A percentile compares a stretch with the other conserved stretches of the same genome.
phyloP scores from a whole-genome alignment of 2,113 vertebrate species.

The Motacilla tschutschensis region DNA sequence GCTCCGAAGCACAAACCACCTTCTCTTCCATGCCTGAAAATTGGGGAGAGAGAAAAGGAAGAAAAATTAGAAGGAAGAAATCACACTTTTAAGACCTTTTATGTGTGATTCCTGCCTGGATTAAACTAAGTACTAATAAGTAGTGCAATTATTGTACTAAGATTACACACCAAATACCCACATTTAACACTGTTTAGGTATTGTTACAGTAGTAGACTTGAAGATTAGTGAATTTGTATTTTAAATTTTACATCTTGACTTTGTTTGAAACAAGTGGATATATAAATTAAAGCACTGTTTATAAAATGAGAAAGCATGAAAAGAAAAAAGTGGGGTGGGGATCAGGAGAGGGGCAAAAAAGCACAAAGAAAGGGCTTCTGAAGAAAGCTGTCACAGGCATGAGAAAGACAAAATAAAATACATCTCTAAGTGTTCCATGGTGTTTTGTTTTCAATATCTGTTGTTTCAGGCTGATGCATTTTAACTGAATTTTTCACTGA shows the following conservation, averaged over 20 bases:
- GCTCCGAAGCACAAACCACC: constrained; percentile 97
- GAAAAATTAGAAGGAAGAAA: neutral
- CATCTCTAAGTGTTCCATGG: neutral
- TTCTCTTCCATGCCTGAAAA: constrained; percentile 97
- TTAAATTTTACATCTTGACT: neutral
- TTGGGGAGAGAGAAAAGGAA: neutral
- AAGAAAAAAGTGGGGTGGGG: neutral
- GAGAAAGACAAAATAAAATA: neutral
- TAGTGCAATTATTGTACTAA: neutral
- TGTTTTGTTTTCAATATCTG: neutral
- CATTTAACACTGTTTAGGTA: neutral
- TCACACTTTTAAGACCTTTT: neutral
- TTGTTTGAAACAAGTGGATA: neutral
- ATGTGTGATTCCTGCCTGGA: neutral
- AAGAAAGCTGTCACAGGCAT: neutral
- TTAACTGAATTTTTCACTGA: neutral
- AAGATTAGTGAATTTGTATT: neutral
- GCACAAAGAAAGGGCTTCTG: neutral
- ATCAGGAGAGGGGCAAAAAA: neutral
- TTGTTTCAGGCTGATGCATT: neutral
- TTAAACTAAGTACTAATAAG: neutral
- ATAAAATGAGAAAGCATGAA: neutral
- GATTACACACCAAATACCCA: neutral
- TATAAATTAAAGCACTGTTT: neutral
- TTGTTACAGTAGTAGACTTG: neutral